phyloP scores from a whole-genome alignment of 2,888 invertebrate species.

The Mythimna ferrago region DNA sequence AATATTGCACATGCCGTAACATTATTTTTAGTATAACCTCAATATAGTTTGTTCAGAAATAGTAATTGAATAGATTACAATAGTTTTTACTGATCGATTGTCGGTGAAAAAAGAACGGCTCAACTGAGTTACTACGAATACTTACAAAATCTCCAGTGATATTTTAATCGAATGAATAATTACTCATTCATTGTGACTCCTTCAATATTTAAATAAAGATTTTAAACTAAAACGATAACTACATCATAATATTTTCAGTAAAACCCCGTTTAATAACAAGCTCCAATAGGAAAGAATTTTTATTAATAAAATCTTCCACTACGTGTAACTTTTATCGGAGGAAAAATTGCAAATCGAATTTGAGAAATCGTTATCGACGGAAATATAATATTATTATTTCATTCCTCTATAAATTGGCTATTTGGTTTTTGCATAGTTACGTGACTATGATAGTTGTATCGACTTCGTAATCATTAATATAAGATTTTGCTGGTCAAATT shows the following conservation, averaged over 20 bases:
- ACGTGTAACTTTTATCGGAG: constrained; percentile 30
- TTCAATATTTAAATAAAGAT: neutral
- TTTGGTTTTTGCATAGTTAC: constrained; percentile 49
- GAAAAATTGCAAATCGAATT: constrained; percentile 40
- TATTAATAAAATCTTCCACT: constrained; percentile 38
- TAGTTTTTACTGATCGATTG: too few species aligned
- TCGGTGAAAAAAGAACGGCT: too few species aligned
- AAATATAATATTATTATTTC: constrained; percentile 42
- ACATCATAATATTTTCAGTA: neutral
- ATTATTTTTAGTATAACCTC: too few species aligned
- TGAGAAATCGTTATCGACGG: constrained; percentile 29
- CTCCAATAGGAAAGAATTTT: constrained; percentile 9
- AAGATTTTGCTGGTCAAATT: neutral
- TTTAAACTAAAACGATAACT: neutral
- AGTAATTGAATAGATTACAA: too few species aligned
- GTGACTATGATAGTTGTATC: constrained; percentile 23
- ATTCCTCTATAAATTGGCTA: constrained; percentile 35
- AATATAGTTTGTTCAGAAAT: too few species aligned
- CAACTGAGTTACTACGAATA: too few species aligned
- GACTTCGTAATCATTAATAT: neutral
- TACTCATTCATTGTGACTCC: neutral
- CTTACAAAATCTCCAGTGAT: neutral
- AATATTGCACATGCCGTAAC: too few species aligned
- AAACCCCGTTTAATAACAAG: constrained; percentile 8
- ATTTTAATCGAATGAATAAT: neutral